phyloP scores from a whole-genome alignment of 2,797 vertebrate species.

The Centropyge bicolor region DNA sequence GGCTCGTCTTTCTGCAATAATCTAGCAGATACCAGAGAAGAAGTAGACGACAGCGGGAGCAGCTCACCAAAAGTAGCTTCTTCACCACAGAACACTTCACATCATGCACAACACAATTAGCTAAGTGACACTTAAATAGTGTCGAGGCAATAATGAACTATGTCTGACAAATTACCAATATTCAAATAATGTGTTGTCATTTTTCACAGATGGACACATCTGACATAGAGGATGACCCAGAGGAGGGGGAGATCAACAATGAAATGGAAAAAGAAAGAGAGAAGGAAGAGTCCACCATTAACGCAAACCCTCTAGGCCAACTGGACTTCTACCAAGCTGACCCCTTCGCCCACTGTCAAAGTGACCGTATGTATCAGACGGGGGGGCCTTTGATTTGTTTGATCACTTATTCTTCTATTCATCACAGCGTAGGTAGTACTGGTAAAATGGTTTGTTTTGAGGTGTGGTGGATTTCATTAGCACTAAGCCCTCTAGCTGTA shows the following conservation, averaged over 20 bases:
- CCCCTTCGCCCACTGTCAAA: conserved; percentile 92
- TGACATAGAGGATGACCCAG: conserved; percentile 68
- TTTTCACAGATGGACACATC: conserved; percentile 70
- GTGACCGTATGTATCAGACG: conserved; percentile 69
- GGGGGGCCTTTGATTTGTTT: background rate
- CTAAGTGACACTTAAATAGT: background rate
- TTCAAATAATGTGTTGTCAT: background rate
- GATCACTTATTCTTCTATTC: background rate
- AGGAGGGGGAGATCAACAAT: conserved; percentile 49
- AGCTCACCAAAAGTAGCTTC: conserved; percentile 76
- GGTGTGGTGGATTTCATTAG: background rate
- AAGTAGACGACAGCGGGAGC: conserved; percentile 70
- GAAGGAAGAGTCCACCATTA: conserved; percentile 69
- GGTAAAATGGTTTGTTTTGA: background rate
- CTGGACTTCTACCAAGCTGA: conserved; percentile 96
- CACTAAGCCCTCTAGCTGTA: too few relatives aligned
- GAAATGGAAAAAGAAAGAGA: conserved; percentile 21
- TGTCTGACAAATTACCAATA: background rate
- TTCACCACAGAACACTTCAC: background rate
- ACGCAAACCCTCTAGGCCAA: conserved; percentile 61
- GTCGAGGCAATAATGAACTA: background rate
- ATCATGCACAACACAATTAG: background rate
- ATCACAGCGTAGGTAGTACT: background rate
- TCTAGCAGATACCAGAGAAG: conserved; percentile 74
- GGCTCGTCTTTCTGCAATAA: conserved; percentile 77